phyloP scores from a whole-genome alignment of 2,113 vertebrate genomes.

The Bujurquina vittata region DNA sequence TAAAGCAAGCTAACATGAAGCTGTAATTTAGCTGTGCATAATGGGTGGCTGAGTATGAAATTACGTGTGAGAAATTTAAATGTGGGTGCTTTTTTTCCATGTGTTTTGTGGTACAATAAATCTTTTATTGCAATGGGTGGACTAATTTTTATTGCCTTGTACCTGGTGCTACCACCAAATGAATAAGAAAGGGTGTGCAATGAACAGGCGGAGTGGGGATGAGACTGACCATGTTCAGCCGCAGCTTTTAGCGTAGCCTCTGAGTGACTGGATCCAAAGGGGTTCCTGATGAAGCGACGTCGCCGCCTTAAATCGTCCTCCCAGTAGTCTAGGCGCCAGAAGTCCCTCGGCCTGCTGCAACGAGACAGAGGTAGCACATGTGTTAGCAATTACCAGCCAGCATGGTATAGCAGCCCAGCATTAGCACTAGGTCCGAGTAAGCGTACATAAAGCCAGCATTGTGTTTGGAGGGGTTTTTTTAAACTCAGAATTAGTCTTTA shows the following conservation, averaged over 20 bases:
- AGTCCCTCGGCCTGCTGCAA: slow-evolving; percentile 96
- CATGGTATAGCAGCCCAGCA: slow-evolving; percentile 86
- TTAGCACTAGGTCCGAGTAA: slow-evolving; percentile 60
- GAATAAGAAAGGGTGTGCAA: slow-evolving; percentile 1
- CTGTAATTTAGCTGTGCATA: slow-evolving; percentile 35
- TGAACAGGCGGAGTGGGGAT: not conserved
- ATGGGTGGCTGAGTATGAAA: slow-evolving; percentile 48
- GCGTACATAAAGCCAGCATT: slow-evolving; percentile 91
- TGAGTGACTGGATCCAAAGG: slow-evolving; percentile 95
- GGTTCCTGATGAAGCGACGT: slow-evolving; percentile 96
- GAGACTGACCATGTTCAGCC: slow-evolving; percentile 92
- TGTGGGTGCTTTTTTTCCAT: slow-evolving; percentile 50
- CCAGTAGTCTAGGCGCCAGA: slow-evolving; percentile 99
- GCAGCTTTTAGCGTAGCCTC: slow-evolving; percentile 94
- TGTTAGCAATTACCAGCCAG: slow-evolving; percentile 99
- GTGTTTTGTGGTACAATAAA: slow-evolving; percentile 72
- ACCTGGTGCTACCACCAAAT: slow-evolving; percentile 77
- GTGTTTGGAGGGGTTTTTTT: slow-evolving; percentile 80
- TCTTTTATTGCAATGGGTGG: slow-evolving; percentile 74
- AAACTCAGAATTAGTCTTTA: slow-evolving; percentile 37
- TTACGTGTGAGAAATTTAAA: slow-evolving; percentile 62
- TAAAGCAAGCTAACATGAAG: not conserved
- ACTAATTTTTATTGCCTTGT: slow-evolving; percentile 77
- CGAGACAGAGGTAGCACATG: slow-evolving; percentile 94
- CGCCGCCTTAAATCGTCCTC: slow-evolving; percentile 99